Conservation (phyloP, 2,797 vertebrate species). For the Bucorvus abyssinicus region DNA sequence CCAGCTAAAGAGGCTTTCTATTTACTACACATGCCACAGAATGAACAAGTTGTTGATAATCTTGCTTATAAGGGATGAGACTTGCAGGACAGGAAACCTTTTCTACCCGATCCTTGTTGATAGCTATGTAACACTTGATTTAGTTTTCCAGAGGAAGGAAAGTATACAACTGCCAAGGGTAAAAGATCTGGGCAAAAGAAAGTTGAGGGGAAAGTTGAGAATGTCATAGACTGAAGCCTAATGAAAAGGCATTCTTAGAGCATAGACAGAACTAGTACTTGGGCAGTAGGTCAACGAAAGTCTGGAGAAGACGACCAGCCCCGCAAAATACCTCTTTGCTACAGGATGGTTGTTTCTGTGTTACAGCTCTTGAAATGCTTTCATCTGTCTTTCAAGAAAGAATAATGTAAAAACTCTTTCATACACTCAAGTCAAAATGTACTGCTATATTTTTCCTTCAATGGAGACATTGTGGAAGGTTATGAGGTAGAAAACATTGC, state of each 20-base stretch:
- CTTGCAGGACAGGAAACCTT: neutral
- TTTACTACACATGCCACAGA: neutral
- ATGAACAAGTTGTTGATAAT: neutral
- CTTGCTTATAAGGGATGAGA: neutral
- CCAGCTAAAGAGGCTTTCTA: neutral
- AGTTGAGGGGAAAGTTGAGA: neutral
- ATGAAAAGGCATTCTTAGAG: neutral
- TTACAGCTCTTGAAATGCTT: neutral
- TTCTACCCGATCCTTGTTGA: neutral
- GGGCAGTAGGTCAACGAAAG: neutral
- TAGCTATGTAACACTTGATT: neutral
- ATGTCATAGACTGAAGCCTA: neutral
- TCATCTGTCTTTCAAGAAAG: neutral
- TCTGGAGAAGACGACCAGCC: neutral
- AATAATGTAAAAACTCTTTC: neutral
- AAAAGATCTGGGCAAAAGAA: neutral
- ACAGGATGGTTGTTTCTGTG: neutral
- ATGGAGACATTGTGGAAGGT: neutral
- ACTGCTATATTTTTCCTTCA: conserved; percentile 8
- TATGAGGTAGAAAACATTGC: neutral
- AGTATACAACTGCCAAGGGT: neutral
- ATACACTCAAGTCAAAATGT: neutral
- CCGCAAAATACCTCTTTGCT: neutral
- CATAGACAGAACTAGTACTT: neutral
- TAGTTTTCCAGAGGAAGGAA: neutral